Base-by-base conservation (phyloP, 2,888 invertebrate species). In the Galerucella nymphaeae region DNA sequence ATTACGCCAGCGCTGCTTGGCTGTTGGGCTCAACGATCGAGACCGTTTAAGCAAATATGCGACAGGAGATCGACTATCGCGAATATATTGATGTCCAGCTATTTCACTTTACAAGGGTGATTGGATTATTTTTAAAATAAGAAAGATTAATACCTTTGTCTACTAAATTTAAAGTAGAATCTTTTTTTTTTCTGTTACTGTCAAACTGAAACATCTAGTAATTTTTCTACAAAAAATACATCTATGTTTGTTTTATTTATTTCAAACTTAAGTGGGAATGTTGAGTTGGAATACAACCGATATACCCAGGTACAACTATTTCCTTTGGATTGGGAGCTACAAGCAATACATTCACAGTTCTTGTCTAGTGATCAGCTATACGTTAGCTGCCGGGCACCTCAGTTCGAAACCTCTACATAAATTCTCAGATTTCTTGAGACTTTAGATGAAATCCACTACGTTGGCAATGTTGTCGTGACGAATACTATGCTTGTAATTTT, bases 1-100 rank as follows among this genome's bases (percentile, higher is more conserved):
- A 85, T 85, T 85, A 85, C 85, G 85, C 85, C 83, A 80, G 81
- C 82, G 83, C 80, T 79, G 81, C 81, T 81, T 81, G 80, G 81
- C 79, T 42, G 41, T 62, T 62, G 41, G 61, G 61, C 61, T 62
- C 38, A 62, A 62, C 30, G 42, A 62, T 62, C 61, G 61, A 62
- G 61, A 62, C 61, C 83, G 85, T 85, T 85, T 85, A 85, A 84
- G 84, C 85, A 85, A 85, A 85, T 85, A 84, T 85, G 84, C 83
- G 84, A 85, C 84, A 85, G 76, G 76, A 83, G 86, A 85, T 86
- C 83, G 76, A 80, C 82, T 85, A 85, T 86, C 85, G 82, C 77
- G 78, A 76, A 83, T 82, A 84, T 85, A 85, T 85, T 85, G 85
- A 85, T 85, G 85, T 85, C 82, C 82, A 81, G 80, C 81, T 81